Evolutionary conservation across 2,113 vertebrate species (phyloP).

Genomic region (Microtus montanus): DNA sequence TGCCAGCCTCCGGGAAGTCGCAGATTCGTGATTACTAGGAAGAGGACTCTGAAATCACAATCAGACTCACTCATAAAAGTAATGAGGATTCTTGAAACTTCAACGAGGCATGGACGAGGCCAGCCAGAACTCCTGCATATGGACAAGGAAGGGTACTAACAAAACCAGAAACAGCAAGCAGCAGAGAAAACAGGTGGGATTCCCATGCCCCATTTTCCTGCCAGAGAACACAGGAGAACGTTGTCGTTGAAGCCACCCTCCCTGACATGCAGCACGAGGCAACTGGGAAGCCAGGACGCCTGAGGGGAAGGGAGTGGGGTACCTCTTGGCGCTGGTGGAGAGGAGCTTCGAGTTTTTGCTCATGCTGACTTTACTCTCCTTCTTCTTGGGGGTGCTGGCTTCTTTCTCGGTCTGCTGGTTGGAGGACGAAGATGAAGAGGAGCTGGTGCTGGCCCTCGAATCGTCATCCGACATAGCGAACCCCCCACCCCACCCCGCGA

Average conservation of each 20-base stretch:
- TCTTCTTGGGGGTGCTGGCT: conserved; percentile 91
- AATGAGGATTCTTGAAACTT: conserved; percentile 37
- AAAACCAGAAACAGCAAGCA: not conserved
- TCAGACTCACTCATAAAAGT: not conserved
- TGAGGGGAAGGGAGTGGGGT: not conserved
- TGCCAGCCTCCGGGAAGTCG: conserved; percentile 33
- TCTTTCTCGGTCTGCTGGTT: conserved; percentile 91
- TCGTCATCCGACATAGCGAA: conserved; percentile 99
- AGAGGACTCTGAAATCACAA: conserved; percentile 20
- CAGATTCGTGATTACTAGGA: conserved; percentile 34
- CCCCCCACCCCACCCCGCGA: conserved; percentile 89
- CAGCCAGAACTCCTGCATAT: conserved; percentile 10
- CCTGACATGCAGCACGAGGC: conserved; percentile 9
- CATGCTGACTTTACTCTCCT: conserved; percentile 97
- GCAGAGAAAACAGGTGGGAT: not conserved
- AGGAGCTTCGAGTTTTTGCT: conserved; percentile 98
- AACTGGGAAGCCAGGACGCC: conserved; percentile 9
- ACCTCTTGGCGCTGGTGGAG: conserved; percentile 98
- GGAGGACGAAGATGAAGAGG: conserved; percentile 94
- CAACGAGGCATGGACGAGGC: not conserved
- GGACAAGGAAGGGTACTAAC: not conserved
- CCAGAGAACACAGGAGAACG: not conserved
- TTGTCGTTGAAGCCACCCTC: not conserved
- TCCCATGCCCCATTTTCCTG: conserved; percentile 30
- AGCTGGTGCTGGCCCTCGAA: conserved; percentile 98